These are phyloP conservation scores for Bolinopsis microptera DNA, from an alignment of 37 sponge, comb jelly and placozoan species.

Conservation along the genomic window DNA sequence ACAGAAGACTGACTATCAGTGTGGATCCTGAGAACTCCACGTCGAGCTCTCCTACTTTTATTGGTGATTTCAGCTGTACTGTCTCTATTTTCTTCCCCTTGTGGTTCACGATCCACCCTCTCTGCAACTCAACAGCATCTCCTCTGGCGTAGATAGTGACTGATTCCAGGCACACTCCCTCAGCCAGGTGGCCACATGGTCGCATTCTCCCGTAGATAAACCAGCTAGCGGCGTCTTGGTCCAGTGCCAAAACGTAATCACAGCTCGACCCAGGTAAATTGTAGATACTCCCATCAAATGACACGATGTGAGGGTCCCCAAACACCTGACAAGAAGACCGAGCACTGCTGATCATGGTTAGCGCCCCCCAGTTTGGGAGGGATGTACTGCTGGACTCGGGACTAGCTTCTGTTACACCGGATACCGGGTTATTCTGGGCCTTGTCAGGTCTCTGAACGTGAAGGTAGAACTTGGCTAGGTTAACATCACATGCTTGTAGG, in stretches of 20 bases:
- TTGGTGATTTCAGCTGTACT: neutral
- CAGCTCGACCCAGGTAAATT: neutral
- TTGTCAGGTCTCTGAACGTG: neutral
- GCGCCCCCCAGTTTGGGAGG: too few species aligned
- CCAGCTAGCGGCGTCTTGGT: neutral
- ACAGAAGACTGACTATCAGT: neutral
- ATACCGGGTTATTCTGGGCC: too few species aligned
- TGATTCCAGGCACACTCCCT: neutral
- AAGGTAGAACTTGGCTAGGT: neutral
- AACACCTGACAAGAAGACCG: too few species aligned
- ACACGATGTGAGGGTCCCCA: neutral
- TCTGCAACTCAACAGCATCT: neutral
- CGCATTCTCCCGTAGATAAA: neutral
- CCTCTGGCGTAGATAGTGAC: neutral
- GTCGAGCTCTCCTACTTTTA: neutral
- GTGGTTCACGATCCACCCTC: neutral
- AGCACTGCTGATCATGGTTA: too few species aligned
- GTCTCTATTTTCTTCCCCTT: neutral
- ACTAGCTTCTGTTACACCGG: too few species aligned
- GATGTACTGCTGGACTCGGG: too few species aligned
- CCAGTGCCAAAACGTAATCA: neutral
- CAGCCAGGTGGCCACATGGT: neutral
- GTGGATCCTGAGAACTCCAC: neutral
- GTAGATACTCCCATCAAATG: neutral
- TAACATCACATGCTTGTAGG: neutral